These are phyloP conservation scores for Lasioglossum pauxillum DNA, from an alignment of 2,888 invertebrate species.

Conservation along the genomic window DNA sequence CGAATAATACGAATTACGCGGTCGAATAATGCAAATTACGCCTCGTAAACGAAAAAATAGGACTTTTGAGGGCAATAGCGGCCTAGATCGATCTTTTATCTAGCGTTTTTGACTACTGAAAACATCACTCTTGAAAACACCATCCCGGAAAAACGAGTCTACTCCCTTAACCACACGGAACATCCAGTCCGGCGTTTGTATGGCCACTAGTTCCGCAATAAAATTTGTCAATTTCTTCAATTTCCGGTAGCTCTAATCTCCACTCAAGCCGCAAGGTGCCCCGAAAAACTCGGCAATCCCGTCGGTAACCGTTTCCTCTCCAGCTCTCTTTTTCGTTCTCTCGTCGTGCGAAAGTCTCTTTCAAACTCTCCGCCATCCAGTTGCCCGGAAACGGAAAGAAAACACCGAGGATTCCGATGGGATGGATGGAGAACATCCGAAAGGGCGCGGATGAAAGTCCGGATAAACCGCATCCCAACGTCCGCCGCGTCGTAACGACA, in stretches of 20 bases:
- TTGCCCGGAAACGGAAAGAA: slow-evolving; percentile 72
- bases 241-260: not conserved
- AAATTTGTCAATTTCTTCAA: not conserved
- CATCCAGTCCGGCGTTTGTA: not conserved
- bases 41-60: no score
- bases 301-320: slow-evolving; percentile 11
- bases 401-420: slow-evolving; percentile 63
- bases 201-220: no score
- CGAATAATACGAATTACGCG: no score
- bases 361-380: slow-evolving; percentile 45
- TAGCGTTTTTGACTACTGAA: no score
- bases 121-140: no score
- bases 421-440: slow-evolving; percentile 71
- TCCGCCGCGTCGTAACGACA: slow-evolving; percentile 60
- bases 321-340: not conserved
- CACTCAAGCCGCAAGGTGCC: slow-evolving; percentile 5
- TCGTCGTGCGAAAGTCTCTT: slow-evolving; percentile 27
- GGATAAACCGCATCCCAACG: slow-evolving; percentile 67
- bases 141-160: no score
- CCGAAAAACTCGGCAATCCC: slow-evolving; percentile 53
- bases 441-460: slow-evolving; percentile 56
- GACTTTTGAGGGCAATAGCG: no score
- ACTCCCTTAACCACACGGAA: not conserved
- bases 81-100: no score
- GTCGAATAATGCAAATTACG: no score